Percentiles rank a stretch among this genome's conserved stretches.
Evolutionary conservation across 2,113 vertebrate species (phyloP).

Genomic region (Rhipidura dahli): DNA sequence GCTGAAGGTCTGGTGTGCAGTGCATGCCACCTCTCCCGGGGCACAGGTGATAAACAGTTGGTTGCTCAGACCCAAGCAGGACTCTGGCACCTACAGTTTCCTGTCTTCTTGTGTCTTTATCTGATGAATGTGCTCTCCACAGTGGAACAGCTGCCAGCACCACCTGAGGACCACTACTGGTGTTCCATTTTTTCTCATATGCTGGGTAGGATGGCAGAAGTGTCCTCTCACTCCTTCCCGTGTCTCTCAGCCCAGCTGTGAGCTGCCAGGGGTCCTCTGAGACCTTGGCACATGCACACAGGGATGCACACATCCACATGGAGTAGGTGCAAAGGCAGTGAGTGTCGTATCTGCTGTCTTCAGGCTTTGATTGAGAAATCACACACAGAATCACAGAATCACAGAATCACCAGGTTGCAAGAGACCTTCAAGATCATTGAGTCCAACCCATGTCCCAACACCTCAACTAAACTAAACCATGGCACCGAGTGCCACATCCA

Average conservation of each 20-base stretch:
- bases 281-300: background rate
- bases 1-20: background rate
- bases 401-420: no score
- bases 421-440: no score
- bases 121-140: background rate
- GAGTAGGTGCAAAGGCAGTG: fast-evolving
- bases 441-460: no score
- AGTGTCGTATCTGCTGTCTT: background rate
- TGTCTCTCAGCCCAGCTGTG: background rate
- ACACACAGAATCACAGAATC: no score
- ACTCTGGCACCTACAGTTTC: background rate
- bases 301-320: background rate
- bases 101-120: background rate
- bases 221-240: fast-evolving
- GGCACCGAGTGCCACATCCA: no score
- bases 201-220: background rate
- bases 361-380: background rate
- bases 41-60: background rate
- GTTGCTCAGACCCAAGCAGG: background rate
- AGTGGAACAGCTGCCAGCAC: fast-evolving
- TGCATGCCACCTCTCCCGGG: background rate
- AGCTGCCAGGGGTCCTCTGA: background rate
- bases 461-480: no score
- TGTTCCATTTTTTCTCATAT: fast-evolving
- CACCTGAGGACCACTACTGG: no score